phyloP scores from a whole-genome alignment of 2,888 invertebrate species.

The Poecilobothrus nobilitatus region DNA sequence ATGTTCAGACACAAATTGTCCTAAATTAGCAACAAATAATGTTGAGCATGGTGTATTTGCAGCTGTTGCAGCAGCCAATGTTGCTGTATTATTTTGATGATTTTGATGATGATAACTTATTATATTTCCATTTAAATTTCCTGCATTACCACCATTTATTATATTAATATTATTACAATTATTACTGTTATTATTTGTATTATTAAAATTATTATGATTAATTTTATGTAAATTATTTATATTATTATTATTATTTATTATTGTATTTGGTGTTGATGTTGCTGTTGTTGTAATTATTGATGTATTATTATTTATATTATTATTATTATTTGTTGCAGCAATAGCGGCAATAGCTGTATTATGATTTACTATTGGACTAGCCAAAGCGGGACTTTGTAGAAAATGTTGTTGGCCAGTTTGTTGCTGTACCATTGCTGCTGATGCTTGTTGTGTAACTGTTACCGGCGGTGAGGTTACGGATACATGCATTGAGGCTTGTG shows the following conservation, averaged over 20 bases:
- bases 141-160: background rate
- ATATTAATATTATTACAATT: background rate
- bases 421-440: constrained; percentile 15
- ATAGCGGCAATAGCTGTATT: constrained; percentile 47
- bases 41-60: constrained; percentile 89
- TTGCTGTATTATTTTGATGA: constrained; percentile 42
- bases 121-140: background rate
- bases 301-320: background rate
- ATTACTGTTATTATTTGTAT: background rate
- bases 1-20: constrained; percentile 95
- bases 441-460: constrained; percentile 17
- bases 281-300: constrained; percentile 7
- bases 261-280: constrained; percentile 7
- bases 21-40: constrained; percentile 96
- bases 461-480: constrained; percentile 42
- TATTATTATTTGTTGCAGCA: constrained; percentile 41
- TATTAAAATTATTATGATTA: background rate
- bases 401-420: constrained; percentile 61
- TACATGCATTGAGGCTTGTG: constrained; percentile 59
- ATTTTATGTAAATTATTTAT: background rate
- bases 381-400: constrained; percentile 86
- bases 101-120: background rate
- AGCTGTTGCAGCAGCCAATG: constrained; percentile 47
- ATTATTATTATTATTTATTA: constrained; percentile 1
- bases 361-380: constrained; percentile 60